A percentile compares a stretch with the other conserved stretches of the same genome.
These are phyloP conservation scores for Galeopsomyia nigrocyanea DNA, from an alignment of 2,888 invertebrate genomes.

Conservation along the genomic window DNA sequence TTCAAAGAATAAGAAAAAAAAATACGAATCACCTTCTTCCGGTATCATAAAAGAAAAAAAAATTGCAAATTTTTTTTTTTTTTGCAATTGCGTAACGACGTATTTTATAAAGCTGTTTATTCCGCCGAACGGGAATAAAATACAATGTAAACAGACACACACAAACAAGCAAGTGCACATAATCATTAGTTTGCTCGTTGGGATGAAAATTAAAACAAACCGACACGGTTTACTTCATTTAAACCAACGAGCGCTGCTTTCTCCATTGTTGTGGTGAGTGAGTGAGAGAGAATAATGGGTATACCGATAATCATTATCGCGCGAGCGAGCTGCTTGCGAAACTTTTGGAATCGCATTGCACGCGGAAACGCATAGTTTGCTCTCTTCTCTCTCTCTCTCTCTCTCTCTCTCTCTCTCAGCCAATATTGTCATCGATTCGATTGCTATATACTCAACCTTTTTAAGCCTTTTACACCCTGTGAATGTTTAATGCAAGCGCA, in stretches of 20 bases:
- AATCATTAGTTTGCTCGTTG: not conserved
- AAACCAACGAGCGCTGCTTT: constrained; percentile 1
- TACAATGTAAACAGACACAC: not conserved
- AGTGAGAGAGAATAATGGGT: constrained; percentile 13
- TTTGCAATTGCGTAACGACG: too few relatives aligned
- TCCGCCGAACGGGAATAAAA: too few relatives aligned
- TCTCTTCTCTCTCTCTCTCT: not conserved
- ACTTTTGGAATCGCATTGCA: constrained; percentile 19
- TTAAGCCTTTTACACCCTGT: constrained; percentile 28
- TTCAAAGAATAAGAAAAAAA: too few relatives aligned
- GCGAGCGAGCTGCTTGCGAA: not conserved
- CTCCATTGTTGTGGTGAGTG: constrained; percentile 25
- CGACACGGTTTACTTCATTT: constrained; percentile 20
- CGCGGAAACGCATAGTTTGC: not conserved
- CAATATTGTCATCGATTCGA: constrained; percentile 3
- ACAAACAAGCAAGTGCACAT: not conserved
- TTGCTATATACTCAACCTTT: not conserved
- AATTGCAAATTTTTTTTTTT: too few relatives aligned
- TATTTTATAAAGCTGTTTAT: too few relatives aligned
- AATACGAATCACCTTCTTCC: too few relatives aligned
- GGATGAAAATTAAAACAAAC: constrained; percentile 26
- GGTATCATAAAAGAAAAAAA: too few relatives aligned
- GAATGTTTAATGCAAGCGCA: constrained; percentile 13
- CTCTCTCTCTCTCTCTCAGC: not conserved
- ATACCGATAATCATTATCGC: constrained; percentile 38